Conservation (phyloP, 2,888 invertebrate genomes). For the Candidula unifasciata region DNA sequence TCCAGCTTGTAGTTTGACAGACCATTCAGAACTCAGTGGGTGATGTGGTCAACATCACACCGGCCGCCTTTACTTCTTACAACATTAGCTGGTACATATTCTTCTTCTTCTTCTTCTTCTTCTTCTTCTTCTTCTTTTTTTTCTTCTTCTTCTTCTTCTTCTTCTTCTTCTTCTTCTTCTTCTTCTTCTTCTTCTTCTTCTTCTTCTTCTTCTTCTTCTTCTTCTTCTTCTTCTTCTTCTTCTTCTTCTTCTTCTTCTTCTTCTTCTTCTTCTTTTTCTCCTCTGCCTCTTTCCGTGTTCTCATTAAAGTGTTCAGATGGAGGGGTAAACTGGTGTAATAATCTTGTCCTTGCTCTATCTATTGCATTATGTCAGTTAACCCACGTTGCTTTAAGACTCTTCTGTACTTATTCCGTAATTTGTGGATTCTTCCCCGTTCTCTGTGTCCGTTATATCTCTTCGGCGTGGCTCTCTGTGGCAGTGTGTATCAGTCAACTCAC, state of each 20-base stretch:
- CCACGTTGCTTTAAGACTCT: background rate
- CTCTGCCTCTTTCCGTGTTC: background rate
- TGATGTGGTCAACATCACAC: too few species aligned
- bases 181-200: conserved; percentile 13
- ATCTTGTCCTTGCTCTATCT: too few species aligned
- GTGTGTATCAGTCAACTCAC: too few species aligned
- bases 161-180: conserved; percentile 26
- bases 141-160: conserved; percentile 18
- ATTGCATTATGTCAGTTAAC: background rate
- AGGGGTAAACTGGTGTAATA: too few species aligned
- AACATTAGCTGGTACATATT: too few species aligned
- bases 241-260: conserved; percentile 4
- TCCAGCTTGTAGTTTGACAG: background rate
- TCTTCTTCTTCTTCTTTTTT: conserved; percentile 1
- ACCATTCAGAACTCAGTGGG: background rate
- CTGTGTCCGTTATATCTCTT: too few species aligned
- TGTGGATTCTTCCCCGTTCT: too few species aligned
- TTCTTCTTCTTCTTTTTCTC: background rate
- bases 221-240: conserved; percentile 21
- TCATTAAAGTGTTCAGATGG: too few species aligned
- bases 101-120: background rate
- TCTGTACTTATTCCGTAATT: too few species aligned
- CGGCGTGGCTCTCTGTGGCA: too few species aligned
- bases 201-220: background rate
- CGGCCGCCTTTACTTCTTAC: too few species aligned